Base-by-base conservation (phyloP, 2,888 invertebrate species). In the Didymodactylos carnosus region DNA sequence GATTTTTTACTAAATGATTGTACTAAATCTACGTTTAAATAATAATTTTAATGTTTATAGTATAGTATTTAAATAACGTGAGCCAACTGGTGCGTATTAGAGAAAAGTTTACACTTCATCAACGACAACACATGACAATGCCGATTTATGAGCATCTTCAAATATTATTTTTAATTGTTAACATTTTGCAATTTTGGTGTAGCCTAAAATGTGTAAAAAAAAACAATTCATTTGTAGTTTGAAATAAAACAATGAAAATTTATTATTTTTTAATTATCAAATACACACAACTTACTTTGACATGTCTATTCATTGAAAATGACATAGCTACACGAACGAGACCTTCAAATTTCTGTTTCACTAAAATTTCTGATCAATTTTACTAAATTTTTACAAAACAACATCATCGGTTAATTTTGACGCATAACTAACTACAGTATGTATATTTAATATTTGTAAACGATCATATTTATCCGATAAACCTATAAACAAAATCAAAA, bases 91-190 rank as follows among this genome's bases (percentile, higher is more conserved):
- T 27, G 94, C 94, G 84, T 98, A 98, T 86, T 98, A 98, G 85
- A 80, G 16, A 69, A 98, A 86, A 78, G 95, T 88, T 84, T 99
- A 98, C 79, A 99, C 91, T 83, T 98, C 94, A 84, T 99, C 98
- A 72, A 99, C 91, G 76, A 99, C 86, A 81, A 99, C 91, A n/a
- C n/a, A 94, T 78, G 95, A 95, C 76, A 95, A 86, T 43, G 88
- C 90, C 0, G 97, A 97, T 80, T 95, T 92, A 86, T 97, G 95
- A 0, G 98, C 98, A 85, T 99, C 98, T 83, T 97, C 95, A 85
- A 99, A 99, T 76, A 92, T 88, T 88, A 95, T 97, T 79, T 93
- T 88, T 78, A 98, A 93, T 78, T 89, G 88, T 80, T 92, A 86
- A 84, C 97, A 97, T 83, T 98, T 98, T 40, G 97, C 90, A 8